Percentiles rank a stretch among this genome's conserved stretches.
Conservation (phyloP, 2,113 vertebrate species). For the Columba janthina region DNA sequence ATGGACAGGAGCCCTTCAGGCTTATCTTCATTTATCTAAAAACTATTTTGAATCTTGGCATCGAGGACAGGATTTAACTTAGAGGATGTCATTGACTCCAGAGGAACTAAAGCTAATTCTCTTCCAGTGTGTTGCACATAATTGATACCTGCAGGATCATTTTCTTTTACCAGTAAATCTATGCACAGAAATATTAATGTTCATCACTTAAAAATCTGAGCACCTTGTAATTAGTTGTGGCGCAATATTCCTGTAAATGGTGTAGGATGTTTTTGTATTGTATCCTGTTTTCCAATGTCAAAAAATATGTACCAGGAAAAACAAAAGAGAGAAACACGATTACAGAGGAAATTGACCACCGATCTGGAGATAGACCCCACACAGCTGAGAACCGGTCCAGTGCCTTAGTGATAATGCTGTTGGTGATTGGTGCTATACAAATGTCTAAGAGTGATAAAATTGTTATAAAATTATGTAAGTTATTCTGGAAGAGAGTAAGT, state of each 20-base stretch:
- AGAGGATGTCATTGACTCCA: background rate
- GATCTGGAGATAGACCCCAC: background rate
- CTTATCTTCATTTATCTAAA: background rate
- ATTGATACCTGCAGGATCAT: background rate
- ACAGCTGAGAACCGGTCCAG: background rate
- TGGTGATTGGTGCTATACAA: constrained; percentile 34
- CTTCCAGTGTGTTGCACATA: background rate
- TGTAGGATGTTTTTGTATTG: background rate
- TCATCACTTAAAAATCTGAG: background rate
- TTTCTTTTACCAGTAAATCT: background rate
- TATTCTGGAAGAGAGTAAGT: background rate
- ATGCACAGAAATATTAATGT: background rate
- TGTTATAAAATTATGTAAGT: background rate
- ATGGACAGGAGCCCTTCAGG: background rate
- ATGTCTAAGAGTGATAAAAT: background rate
- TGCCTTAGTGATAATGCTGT: constrained; percentile 19
- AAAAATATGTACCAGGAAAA: background rate
- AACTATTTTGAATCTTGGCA: background rate
- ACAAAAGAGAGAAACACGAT: background rate
- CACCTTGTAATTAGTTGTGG: background rate
- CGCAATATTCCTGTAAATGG: background rate
- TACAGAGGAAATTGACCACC: background rate
- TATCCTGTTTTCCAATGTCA: background rate
- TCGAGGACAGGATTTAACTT: background rate
- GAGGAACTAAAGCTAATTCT: background rate